Evolutionary conservation across 2,888 invertebrate genomes (phyloP).

Genomic region (Diloba caeruleocephala): DNA sequence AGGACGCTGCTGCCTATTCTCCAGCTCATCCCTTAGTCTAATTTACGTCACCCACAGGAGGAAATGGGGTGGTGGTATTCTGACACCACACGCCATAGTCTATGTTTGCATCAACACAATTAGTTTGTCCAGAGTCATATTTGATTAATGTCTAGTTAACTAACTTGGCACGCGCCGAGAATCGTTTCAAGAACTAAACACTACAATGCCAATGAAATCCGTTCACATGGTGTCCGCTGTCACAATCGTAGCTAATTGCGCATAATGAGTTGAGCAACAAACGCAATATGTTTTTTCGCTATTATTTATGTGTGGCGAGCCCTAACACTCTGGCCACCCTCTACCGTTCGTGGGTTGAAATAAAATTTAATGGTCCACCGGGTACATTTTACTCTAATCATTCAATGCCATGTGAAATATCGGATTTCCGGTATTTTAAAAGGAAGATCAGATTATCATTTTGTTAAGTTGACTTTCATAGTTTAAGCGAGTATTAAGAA

Average conservation of each 20-base stretch:
- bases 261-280: conserved; percentile 86
- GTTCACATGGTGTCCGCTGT: conserved; percentile 83
- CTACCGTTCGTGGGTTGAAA: conserved; percentile 75
- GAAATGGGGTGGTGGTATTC: too few species aligned
- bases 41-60: too few species aligned
- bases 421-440: conserved; percentile 79
- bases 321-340: conserved; percentile 76
- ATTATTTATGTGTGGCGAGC: conserved; percentile 85
- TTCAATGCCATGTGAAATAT: conserved; percentile 79
- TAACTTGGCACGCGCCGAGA: conserved; percentile 64
- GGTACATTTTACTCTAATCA: conserved; percentile 71
- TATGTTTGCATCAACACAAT: too few species aligned
- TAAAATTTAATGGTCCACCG: conserved; percentile 86
- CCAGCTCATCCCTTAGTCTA: too few species aligned
- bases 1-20: too few species aligned
- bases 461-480: conserved; percentile 11
- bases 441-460: conserved; percentile 61
- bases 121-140: not conserved
- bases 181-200: conserved; percentile 47
- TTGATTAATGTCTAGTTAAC: conserved; percentile 28
- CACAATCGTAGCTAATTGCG: conserved; percentile 89
- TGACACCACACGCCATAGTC: too few species aligned
- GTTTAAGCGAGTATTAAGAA: too few species aligned
- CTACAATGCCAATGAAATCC: conserved; percentile 72
- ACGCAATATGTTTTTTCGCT: conserved; percentile 86